Evolutionary conservation across 1,140 invertebrate genomes (phyloP).

Genomic region (Drosophila kanapiae): DNA sequence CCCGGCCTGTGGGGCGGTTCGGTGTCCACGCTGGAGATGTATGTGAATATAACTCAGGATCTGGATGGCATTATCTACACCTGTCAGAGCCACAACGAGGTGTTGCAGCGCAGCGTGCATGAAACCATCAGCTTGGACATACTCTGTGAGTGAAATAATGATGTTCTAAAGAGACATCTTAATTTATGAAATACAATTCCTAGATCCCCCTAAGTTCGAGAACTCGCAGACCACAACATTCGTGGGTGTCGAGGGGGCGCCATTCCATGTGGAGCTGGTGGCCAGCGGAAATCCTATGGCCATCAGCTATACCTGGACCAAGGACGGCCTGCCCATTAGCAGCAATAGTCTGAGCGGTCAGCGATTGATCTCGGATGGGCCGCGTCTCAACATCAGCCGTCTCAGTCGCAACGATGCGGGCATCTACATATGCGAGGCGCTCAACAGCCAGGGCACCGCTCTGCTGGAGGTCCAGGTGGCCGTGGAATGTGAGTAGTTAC

Average conservation of each 20-base stretch:
- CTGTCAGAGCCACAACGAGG: conserved; percentile 95
- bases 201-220: conserved; percentile 92
- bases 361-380: conserved; percentile 91
- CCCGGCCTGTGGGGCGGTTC: conserved; percentile 93
- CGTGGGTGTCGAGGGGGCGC: conserved; percentile 93
- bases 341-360: conserved; percentile 83
- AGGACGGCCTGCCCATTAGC: conserved; percentile 90
- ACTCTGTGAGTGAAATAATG: conserved; percentile 91
- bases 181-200: neutral
- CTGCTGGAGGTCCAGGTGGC: conserved; percentile 92
- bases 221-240: conserved; percentile 87
- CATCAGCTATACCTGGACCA: conserved; percentile 95
- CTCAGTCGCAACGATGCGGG: conserved; percentile 93
- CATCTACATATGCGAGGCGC: conserved; percentile 94
- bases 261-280: conserved; percentile 91
- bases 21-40: conserved; percentile 91
- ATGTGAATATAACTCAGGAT: conserved; percentile 93
- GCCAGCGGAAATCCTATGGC: conserved; percentile 94
- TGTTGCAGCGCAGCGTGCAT: conserved; percentile 92
- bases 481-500: conserved; percentile 94
- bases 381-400: conserved; percentile 93
- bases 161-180: neutral
- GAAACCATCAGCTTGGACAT: conserved; percentile 95
- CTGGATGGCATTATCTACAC: conserved; percentile 95
- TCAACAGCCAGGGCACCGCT: conserved; percentile 94